Base-by-base conservation (phyloP, 1,140 invertebrate species). In the Nephila pilipes region DNA sequence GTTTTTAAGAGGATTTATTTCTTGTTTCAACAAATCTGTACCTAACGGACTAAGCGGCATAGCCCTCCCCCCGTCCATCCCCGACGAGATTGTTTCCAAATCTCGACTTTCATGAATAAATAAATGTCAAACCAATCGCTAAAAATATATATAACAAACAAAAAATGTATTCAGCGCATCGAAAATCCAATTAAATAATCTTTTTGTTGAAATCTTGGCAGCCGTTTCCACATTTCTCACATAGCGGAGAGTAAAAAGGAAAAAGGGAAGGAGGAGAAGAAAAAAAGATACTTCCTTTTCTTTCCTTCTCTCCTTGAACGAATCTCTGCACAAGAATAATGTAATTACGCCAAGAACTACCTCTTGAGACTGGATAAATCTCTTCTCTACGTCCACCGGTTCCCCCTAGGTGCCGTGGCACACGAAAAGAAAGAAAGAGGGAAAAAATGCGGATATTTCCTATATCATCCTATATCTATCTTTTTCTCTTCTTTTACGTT, bases 151-250 rank as follows among this genome's bases (percentile, higher is more conserved):
- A 29, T 10, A 36, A 32, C 69, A 75, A 75, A 75, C 29, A 75
- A 75, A 36, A 75, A 32, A 75, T 75, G 32, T 75, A 75, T 75
- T 75, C 69, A 36, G 18, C 29, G 69, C 69, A 75, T 75, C 69
- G 69, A 75, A 75, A 75, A 75, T 75, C 69, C 69, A 75, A 75
- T 75, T 75, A 75, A 75, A 75, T 75, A 32, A 75, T 75, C 69
- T 75, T 75, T 75, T 75, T 75, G 69, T 75, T 75, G 69, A 75
- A 75, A 75, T 75, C 69, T 20, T 75, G 69, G 69, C 69, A 75
- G 69, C 69, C 29, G 69, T 75, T 75, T 75, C 80, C 80, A 81
- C 46, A 81, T 55, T 55, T 55, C 80, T 81, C 38, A 46, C 80
- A 14, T 46, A 54, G 69, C 22, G 58, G 46, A 60, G 20, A 75